These are phyloP conservation scores for Hyposoter didymator DNA, from an alignment of 2,888 invertebrate genomes.

Conservation along the genomic window DNA sequence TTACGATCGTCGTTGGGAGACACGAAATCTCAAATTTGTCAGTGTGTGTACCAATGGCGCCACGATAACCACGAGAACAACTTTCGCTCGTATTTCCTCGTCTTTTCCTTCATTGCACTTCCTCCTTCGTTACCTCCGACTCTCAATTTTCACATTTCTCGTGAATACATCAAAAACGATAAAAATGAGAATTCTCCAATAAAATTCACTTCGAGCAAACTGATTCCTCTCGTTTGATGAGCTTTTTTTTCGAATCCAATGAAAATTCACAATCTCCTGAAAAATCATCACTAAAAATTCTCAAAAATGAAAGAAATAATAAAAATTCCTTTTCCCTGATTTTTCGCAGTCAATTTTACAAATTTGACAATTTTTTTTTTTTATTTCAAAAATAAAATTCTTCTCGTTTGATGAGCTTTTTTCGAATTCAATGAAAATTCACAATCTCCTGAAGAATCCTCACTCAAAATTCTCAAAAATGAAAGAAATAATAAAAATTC, in stretches of 20 bases:
- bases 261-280: background rate
- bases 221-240: constrained; percentile 3
- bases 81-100: constrained; percentile 11
- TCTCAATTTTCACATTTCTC: constrained; percentile 26
- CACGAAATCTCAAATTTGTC: constrained; percentile 28
- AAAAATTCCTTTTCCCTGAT: background rate
- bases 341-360: background rate
- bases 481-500: background rate
- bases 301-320: background rate
- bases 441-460: background rate
- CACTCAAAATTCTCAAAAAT: background rate
- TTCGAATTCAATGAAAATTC: background rate
- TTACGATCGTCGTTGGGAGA: constrained; percentile 63
- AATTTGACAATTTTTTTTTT: background rate
- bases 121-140: background rate
- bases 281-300: background rate
- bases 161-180: constrained; percentile 3
- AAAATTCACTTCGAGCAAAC: background rate
- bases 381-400: background rate
- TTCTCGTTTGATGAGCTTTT: background rate
- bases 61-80: constrained; percentile 44
- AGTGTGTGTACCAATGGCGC: constrained; percentile 11
- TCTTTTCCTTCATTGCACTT: background rate
- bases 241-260: background rate
- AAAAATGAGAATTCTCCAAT: constrained; percentile 5